phyloP scores from a whole-genome alignment of 2,113 vertebrate species.

The Galemys pyrenaicus region DNA sequence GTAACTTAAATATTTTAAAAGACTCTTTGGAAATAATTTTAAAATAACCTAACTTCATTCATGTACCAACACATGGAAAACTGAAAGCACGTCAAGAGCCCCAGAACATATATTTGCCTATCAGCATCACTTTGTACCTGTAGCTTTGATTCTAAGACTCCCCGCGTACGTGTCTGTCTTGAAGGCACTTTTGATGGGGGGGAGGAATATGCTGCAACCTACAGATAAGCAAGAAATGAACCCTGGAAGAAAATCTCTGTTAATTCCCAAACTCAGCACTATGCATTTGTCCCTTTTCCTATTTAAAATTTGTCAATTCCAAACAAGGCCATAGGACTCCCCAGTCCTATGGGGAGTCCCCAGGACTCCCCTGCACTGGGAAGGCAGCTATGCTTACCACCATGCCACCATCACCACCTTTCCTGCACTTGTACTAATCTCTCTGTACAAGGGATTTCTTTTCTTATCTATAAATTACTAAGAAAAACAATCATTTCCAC shows the following conservation, averaged over 20 bases:
- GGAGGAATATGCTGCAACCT: background rate
- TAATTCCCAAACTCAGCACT: background rate
- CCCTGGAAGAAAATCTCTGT: background rate
- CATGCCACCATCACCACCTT: too few species aligned
- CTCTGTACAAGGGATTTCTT: background rate
- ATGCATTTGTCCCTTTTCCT: background rate
- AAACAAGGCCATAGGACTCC: background rate
- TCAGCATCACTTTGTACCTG: constrained; percentile 13
- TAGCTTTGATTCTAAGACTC: constrained; percentile 42
- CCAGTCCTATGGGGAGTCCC: too few species aligned
- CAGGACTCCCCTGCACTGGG: background rate
- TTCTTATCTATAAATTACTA: background rate
- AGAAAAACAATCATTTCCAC: background rate
- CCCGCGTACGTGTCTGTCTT: background rate
- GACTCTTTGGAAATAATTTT: constrained; percentile 70
- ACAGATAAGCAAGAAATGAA: constrained; percentile 50
- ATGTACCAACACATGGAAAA: constrained; percentile 58
- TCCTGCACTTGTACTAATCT: background rate
- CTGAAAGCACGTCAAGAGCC: constrained; percentile 55
- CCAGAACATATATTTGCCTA: background rate
- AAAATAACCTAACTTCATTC: constrained; percentile 48
- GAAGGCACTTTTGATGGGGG: constrained; percentile 6
- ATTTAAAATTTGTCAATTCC: background rate
- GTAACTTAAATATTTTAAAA: constrained; percentile 76
- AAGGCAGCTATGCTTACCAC: too few species aligned